Conservation (phyloP, 2,113 vertebrate species). For the Leptodactylus fuscus region DNA sequence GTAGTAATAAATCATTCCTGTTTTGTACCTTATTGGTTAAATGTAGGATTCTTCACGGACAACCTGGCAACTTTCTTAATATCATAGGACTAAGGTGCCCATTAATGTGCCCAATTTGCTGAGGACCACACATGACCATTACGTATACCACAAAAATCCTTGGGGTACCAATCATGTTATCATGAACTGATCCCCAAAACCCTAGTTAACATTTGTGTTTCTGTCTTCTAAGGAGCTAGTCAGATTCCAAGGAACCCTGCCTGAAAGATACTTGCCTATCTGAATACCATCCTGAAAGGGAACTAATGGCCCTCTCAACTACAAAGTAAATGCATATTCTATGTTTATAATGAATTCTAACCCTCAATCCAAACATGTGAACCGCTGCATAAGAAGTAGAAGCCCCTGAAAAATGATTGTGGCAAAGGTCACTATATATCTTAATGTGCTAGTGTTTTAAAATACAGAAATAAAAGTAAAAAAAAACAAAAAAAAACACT, state of each 20-base stretch:
- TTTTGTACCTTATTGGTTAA: no score
- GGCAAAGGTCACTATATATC: neutral
- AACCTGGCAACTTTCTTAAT: no score
- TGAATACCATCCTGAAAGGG: neutral
- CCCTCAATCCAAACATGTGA: neutral
- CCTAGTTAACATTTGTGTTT: no score
- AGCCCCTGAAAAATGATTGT: neutral
- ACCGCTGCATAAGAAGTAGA: neutral
- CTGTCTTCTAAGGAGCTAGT: no score
- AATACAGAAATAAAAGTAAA: neutral
- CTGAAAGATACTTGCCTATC: neutral
- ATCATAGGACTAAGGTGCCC: no score
- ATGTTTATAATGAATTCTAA: neutral
- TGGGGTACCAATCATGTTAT: no score
- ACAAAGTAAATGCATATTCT: neutral
- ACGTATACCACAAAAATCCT: no score
- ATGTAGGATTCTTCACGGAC: no score
- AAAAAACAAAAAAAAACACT: neutral
- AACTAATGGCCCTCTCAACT: neutral
- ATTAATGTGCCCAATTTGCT: no score
- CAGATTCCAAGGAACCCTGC: neutral
- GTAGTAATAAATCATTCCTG: no score
- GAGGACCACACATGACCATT: no score
- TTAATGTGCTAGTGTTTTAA: neutral
- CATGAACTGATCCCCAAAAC: no score